phyloP scores from a whole-genome alignment of 2,113 vertebrate species.

The Ariopsis seemanni region DNA sequence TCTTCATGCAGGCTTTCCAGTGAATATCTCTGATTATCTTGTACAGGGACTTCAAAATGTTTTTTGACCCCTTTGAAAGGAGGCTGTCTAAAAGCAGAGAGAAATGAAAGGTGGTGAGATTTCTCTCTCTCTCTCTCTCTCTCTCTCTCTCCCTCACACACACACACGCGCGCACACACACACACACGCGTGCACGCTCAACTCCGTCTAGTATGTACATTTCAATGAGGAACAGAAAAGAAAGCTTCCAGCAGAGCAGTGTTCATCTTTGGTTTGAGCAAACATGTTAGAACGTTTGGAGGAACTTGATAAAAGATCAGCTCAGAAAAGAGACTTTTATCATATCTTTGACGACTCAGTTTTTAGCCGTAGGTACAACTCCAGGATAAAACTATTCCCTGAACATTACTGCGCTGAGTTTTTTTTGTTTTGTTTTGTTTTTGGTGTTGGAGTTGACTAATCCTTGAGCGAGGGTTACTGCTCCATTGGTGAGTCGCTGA shows the following conservation, averaged over 20 bases:
- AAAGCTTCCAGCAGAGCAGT: constrained; percentile 5
- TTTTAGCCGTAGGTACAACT: background rate
- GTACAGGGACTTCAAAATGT: constrained; percentile 56
- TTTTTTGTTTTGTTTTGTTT: background rate
- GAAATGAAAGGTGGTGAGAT: constrained; percentile 52
- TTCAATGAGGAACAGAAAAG: constrained; percentile 23
- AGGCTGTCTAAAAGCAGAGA: constrained; percentile 46
- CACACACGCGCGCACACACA: background rate
- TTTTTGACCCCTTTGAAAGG: constrained; percentile 51
- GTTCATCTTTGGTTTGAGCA: constrained; percentile 44
- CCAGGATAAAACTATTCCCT: background rate
- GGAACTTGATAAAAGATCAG: background rate
- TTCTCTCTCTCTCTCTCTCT: background rate
- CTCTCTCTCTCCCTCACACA: background rate
- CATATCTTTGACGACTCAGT: background rate
- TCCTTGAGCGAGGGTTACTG: background rate
- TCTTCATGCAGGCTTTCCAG: constrained; percentile 24
- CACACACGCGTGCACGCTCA: constrained; percentile 25
- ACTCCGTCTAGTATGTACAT: constrained; percentile 10
- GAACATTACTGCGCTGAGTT: background rate
- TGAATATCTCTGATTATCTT: constrained; percentile 61
- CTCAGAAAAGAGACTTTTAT: background rate
- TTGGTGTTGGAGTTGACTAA: background rate
- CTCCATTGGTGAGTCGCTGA: background rate
- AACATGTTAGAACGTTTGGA: constrained; percentile 43